These are phyloP conservation scores for Phainopepla nitens DNA, from an alignment of 2,113 vertebrate genomes.

Conservation along the genomic window DNA sequence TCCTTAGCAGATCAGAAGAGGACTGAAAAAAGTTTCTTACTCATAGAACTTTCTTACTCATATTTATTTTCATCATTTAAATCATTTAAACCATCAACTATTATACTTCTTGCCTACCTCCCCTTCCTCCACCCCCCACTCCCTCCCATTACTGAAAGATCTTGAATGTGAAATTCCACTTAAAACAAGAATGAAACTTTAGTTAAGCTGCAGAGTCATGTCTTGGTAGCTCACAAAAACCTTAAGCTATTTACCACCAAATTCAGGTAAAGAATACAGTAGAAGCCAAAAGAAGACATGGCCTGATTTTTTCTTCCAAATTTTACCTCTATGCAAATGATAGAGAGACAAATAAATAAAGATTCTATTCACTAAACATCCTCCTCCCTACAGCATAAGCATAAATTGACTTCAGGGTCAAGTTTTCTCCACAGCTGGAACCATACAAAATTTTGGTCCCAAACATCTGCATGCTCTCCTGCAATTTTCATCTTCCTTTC, in stretches of 20 bases:
- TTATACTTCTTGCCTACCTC: neutral
- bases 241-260: neutral
- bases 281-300: neutral
- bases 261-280: neutral
- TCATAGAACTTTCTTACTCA: neutral
- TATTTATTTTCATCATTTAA: neutral
- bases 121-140: rapidly evolving
- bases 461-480: neutral
- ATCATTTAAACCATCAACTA: neutral
- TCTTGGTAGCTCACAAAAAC: neutral
- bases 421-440: neutral
- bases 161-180: neutral
- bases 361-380: neutral
- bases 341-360: neutral
- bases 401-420: rapidly evolving
- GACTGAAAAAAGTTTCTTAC: neutral
- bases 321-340: neutral
- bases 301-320: neutral
- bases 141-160: neutral
- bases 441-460: neutral
- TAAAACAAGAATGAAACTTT: neutral
- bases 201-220: neutral
- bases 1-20: neutral
- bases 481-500: neutral
- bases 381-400: neutral